phyloP scores from a whole-genome alignment of 1,140 invertebrate genomes.

The Aphis craccivora region DNA sequence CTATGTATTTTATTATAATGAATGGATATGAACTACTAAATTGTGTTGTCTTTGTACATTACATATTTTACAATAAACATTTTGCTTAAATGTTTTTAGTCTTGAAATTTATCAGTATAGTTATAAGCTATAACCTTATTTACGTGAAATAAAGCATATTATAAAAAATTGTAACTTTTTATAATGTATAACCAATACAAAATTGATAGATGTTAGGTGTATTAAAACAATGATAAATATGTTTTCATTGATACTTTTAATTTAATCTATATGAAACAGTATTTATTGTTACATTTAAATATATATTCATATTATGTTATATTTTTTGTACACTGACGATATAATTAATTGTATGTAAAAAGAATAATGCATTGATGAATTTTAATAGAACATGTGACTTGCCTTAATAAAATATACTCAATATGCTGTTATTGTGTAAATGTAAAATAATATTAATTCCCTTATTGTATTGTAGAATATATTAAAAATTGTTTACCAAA shows the following conservation, averaged over 20 bases:
- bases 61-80: neutral
- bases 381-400: neutral
- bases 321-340: neutral
- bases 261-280: neutral
- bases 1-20: neutral
- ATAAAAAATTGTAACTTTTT: neutral
- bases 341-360: neutral
- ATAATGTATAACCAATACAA: neutral
- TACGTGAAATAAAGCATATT: neutral
- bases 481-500: neutral
- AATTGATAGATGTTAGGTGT: neutral
- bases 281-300: conserved; percentile 8
- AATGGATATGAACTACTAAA: neutral
- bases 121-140: neutral
- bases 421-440: neutral
- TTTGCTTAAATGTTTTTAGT: neutral
- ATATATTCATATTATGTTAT: neutral
- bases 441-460: neutral
- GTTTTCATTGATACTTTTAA: neutral
- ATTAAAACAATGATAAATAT: neutral
- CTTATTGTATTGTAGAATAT: neutral
- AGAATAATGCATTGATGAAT: neutral
- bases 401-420: neutral
- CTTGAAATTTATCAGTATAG: neutral
- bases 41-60: neutral